Evolutionary conservation across 2,113 vertebrate genomes (phyloP).

Genomic region (Montifringilla adamsi): DNA sequence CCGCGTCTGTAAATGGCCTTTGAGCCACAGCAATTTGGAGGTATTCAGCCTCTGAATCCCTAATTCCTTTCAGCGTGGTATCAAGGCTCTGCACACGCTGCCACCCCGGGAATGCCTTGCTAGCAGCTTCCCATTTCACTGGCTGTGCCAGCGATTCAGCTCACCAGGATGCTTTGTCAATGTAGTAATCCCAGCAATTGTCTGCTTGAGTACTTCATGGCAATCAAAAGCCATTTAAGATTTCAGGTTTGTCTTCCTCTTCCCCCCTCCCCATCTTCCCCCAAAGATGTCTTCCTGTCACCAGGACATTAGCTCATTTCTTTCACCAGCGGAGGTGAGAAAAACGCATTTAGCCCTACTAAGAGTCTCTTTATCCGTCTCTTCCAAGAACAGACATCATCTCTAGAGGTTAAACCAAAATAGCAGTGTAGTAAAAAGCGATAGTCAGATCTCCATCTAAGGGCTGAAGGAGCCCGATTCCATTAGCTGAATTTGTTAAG

Average conservation of each 20-base stretch:
- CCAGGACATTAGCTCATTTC: slow-evolving; percentile 5
- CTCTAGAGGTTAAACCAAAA: slow-evolving; percentile 36
- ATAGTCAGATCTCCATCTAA: neutral
- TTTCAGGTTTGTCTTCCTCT: slow-evolving; percentile 59
- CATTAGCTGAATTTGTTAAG: neutral
- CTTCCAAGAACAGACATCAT: neutral
- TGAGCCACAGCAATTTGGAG: slow-evolving; percentile 49
- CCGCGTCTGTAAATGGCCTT: slow-evolving; percentile 45
- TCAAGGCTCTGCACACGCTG: slow-evolving; percentile 56
- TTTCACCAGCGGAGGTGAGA: neutral
- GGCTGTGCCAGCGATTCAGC: slow-evolving; percentile 58
- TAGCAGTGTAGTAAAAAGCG: neutral
- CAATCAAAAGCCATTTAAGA: slow-evolving; percentile 61
- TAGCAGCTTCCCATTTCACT: slow-evolving; percentile 56
- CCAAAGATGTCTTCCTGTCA: slow-evolving; percentile 23
- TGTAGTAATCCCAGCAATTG: slow-evolving; percentile 60
- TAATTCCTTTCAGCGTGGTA: slow-evolving; percentile 53
- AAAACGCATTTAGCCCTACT: slow-evolving; percentile 3
- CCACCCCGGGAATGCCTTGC: slow-evolving; percentile 60
- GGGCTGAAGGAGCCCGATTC: neutral
- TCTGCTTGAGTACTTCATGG: slow-evolving; percentile 37
- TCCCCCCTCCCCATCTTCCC: neutral
- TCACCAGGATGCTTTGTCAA: slow-evolving; percentile 60
- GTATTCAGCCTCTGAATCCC: slow-evolving; percentile 56
- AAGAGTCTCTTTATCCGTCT: neutral